These are phyloP conservation scores for Columba guinea DNA, from an alignment of 2,797 vertebrate genomes.

Conservation along the genomic window DNA sequence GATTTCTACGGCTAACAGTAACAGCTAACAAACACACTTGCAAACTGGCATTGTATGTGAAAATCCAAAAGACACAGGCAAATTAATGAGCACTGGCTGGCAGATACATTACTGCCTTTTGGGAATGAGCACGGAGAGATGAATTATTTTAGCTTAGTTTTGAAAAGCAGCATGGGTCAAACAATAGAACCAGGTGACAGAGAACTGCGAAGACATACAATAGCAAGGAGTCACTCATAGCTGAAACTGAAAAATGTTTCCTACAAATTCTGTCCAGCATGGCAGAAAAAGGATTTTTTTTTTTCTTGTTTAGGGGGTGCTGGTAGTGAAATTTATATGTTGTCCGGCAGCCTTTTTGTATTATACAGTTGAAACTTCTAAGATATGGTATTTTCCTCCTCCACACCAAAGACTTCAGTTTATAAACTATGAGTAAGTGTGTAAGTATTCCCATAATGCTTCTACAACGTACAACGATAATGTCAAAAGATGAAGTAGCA, in stretches of 20 bases:
- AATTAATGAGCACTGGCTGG: not conserved
- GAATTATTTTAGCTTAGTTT: slow-evolving; percentile 9
- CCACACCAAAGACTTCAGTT: not conserved
- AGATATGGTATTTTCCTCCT: not conserved
- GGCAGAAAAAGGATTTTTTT: not conserved
- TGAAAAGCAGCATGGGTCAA: slow-evolving; percentile 24
- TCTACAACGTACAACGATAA: not conserved
- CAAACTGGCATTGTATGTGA: not conserved
- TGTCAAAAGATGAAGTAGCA: not conserved
- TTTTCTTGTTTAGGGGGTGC: too few relatives aligned
- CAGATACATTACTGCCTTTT: not conserved
- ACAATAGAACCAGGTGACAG: not conserved
- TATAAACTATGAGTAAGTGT: not conserved
- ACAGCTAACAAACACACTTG: not conserved
- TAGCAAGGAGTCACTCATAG: not conserved
- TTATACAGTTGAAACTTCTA: not conserved
- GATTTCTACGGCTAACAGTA: not conserved
- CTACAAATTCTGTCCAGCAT: not conserved
- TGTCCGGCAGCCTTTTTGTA: not conserved
- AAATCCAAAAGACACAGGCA: not conserved
- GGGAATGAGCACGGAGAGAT: not conserved
- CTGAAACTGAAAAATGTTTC: not conserved
- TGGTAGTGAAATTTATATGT: not conserved
- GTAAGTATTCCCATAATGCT: not conserved
- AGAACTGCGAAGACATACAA: not conserved